Conservation (phyloP, 2,797 vertebrate genomes). For the Fringilla coelebs region DNA sequence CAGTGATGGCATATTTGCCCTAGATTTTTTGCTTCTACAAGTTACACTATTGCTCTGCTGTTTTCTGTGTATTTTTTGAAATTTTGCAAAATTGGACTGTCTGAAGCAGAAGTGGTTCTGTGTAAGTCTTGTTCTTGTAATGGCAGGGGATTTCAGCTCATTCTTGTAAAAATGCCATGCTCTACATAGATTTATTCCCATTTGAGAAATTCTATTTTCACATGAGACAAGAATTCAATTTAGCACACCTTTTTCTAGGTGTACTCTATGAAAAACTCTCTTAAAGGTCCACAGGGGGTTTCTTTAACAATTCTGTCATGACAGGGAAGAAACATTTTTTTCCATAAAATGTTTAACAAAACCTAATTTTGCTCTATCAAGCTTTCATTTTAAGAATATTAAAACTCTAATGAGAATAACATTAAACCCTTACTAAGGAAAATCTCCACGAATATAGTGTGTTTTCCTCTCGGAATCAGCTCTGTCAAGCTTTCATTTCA, state of each 20-base stretch:
- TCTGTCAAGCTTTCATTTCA: neutral
- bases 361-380: neutral
- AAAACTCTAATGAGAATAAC: neutral
- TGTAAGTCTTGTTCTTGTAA: neutral
- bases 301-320: neutral
- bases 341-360: neutral
- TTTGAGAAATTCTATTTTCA: neutral
- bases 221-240: neutral
- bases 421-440: neutral
- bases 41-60: neutral
- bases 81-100: neutral
- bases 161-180: neutral
- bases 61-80: neutral
- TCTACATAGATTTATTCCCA: neutral
- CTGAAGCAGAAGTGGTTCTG: neutral
- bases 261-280: neutral
- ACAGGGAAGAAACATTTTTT: neutral
- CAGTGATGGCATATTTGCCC: neutral
- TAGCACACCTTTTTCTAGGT: neutral
- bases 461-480: neutral
- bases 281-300: neutral
- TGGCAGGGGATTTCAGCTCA: neutral
- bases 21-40: neutral
- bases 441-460: neutral
- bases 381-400: neutral